Base-by-base conservation (phyloP, 1,140 invertebrate species). In the Anastatus disparis region DNA sequence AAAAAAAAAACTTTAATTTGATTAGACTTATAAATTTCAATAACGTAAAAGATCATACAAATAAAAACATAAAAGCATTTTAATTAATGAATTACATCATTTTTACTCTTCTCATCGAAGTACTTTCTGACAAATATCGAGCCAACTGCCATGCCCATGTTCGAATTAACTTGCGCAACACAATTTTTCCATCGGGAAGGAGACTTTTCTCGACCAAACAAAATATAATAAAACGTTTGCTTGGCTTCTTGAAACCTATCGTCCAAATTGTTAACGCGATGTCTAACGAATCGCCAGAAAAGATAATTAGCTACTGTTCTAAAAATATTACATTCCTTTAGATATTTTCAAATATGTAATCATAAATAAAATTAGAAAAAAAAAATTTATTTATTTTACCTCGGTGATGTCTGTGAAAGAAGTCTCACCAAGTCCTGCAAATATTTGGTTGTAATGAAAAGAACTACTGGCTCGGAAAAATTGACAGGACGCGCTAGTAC, bases 41-140 rank as follows among this genome's bases (percentile, higher is more conserved):
- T 44, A 44, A 44, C n/a, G 3, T 10, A 15, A 4, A 44, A 10
- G n/a, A 44, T 44, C 3, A 44, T 44, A n/a, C n/a, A n/a, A n/a
- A n/a, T n/a, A n/a, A n/a, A n/a, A n/a, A n/a, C n/a, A 44, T 55
- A n/a, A 55, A 13, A 52, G 6, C 12, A 52, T 15, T 27, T 13
- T 1, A 52, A 27, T 26, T 6, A 2, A 44, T 46, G 1, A 17
- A 88, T 87, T 85, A 93, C 89, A 79, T 91, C 88, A 75, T 90
- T 88, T 86, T 95, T 95, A 76, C 93, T 94, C 53, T 89, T 90
- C 77, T 94, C 90, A 76, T 95, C 92, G 80, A 96, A 97, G 84
- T 95, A 93, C 78, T 93, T 92, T 64, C 88, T 87, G 1, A 97
- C 94, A 82, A 97, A 98, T 82, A 97, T 89, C 0, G 93, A 90